Evolutionary conservation across 2,113 vertebrate genomes (phyloP).

Genomic region (Onychorhynchus coronatus): DNA sequence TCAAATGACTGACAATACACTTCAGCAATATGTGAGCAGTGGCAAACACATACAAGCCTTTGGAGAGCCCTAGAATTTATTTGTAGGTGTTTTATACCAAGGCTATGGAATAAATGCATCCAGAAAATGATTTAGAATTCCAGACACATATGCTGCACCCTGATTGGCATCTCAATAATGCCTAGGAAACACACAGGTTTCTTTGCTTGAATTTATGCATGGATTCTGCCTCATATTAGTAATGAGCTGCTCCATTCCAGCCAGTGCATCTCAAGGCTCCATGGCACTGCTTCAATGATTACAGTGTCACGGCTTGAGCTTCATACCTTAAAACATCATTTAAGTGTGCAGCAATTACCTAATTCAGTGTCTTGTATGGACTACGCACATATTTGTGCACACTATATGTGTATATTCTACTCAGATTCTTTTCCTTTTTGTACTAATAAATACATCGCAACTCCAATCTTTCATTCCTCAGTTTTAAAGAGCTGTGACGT

Average conservation of each 20-base stretch:
- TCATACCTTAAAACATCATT: not conserved
- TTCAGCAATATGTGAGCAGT: not conserved
- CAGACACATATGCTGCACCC: not conserved
- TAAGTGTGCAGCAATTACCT: not conserved
- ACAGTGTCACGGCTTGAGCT: not conserved
- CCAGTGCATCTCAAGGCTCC: not conserved
- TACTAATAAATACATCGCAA: not conserved
- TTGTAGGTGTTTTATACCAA: not conserved
- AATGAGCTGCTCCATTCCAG: not conserved
- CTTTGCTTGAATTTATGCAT: not conserved
- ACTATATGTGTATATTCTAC: not conserved
- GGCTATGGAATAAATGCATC: not conserved
- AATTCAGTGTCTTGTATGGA: not conserved
- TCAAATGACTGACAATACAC: constrained; percentile 4
- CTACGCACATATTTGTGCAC: not conserved
- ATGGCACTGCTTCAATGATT: not conserved
- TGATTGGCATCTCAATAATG: not conserved
- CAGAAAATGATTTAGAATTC: not conserved
- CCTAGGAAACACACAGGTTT: not conserved
- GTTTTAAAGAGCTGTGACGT: not conserved
- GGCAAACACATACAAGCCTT: not conserved
- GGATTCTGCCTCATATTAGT: not conserved
- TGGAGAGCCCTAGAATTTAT: not conserved
- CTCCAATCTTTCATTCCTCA: not conserved
- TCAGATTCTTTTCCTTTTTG: not conserved